phyloP scores from a whole-genome alignment of 2,797 vertebrate genomes.

The Florisuga fusca region DNA sequence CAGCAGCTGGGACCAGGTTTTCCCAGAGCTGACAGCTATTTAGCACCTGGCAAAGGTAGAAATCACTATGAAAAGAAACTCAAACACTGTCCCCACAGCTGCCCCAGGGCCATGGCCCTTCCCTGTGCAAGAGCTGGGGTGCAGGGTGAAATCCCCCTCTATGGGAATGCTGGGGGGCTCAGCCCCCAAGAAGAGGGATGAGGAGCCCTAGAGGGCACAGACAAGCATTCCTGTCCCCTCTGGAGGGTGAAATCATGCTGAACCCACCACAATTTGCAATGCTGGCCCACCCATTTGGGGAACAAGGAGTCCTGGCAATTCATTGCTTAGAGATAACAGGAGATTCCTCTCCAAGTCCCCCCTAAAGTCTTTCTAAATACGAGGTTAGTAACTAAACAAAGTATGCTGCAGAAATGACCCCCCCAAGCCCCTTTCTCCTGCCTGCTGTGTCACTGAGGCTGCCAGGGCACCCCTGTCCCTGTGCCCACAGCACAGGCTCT shows the following conservation, averaged over 20 bases:
- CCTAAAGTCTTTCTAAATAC: not conserved
- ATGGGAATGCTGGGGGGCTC: not conserved
- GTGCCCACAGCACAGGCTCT: not conserved
- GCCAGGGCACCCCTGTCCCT: not conserved
- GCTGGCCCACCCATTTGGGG: not conserved
- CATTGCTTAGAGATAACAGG: not conserved
- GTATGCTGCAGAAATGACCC: not conserved
- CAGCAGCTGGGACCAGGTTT: not conserved
- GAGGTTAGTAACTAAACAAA: not conserved
- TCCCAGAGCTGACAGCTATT: not conserved
- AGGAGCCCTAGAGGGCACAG: not conserved
- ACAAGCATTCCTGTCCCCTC: not conserved
- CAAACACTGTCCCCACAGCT: fast-evolving
- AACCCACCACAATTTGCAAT: not conserved
- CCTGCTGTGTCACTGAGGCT: fast-evolving
- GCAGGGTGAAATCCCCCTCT: not conserved
- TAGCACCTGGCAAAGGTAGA: not conserved
- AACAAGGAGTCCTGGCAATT: not conserved
- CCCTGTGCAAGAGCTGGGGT: fast-evolving
- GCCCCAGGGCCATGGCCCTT: not conserved
- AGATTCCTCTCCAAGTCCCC: not conserved
- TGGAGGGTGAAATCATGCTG: not conserved
- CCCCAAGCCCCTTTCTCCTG: not conserved
- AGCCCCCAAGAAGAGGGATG: not conserved
- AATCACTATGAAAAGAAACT: not conserved